Percentiles rank a stretch among this genome's conserved stretches.
phyloP scores from a whole-genome alignment of 1,140 invertebrate genomes.

The Apis mellifera region DNA sequence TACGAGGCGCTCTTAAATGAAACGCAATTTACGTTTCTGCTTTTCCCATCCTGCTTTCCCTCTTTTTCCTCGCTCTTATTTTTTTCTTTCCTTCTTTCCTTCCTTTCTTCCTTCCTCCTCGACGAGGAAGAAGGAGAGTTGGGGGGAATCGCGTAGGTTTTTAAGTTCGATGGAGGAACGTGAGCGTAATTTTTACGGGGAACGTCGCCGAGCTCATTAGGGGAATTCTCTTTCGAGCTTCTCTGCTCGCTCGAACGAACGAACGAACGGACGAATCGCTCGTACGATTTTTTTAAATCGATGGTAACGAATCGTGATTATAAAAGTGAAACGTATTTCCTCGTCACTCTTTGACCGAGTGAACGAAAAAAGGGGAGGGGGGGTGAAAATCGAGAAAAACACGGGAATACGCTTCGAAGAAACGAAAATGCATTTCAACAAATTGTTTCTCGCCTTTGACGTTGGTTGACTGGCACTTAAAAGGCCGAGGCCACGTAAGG shows the following conservation, averaged over 20 bases:
- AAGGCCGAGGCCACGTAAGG: background rate
- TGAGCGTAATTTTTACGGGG: background rate
- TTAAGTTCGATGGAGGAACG: background rate
- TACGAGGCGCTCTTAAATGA: background rate
- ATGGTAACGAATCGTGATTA: background rate
- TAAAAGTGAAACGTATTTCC: background rate
- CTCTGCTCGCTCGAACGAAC: too few species aligned
- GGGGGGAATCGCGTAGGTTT: background rate
- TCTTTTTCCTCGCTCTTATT: background rate
- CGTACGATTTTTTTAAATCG: background rate
- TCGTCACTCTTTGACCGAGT: background rate
- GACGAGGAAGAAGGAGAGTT: too few species aligned
- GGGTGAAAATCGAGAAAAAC: background rate
- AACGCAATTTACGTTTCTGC: background rate
- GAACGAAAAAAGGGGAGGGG: too few species aligned
- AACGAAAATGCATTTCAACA: background rate
- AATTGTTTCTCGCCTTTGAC: constrained; percentile 47
- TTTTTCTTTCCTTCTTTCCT: background rate
- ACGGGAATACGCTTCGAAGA: background rate
- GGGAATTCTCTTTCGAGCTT: background rate
- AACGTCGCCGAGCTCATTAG: background rate
- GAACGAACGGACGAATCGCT: background rate
- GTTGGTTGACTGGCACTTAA: background rate
- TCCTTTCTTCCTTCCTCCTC: too few species aligned
- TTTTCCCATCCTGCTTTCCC: background rate